Conservation (phyloP, 2,888 invertebrate species). For the Conops quadrifasciatus region DNA sequence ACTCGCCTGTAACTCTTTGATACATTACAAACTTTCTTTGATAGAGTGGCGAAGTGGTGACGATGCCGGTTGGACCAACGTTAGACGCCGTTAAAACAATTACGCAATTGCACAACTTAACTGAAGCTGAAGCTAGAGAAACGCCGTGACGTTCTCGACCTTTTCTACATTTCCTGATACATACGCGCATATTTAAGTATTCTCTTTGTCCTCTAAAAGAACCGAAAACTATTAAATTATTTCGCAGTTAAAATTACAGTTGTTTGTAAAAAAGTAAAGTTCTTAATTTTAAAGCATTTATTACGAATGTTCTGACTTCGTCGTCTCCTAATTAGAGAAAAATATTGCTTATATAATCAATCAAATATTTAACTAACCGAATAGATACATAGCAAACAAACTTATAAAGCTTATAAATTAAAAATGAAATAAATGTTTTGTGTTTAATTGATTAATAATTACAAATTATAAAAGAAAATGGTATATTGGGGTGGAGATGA, state of each 20-base stretch:
- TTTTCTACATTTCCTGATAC: too few relatives aligned
- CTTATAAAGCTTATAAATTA: slow-evolving; percentile 9
- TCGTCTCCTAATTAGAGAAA: slow-evolving; percentile 22
- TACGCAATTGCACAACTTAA: too few relatives aligned
- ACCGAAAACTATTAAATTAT: slow-evolving; percentile 1
- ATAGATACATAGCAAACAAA: slow-evolving; percentile 15
- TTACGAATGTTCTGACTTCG: slow-evolving; percentile 13
- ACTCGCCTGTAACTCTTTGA: too few relatives aligned
- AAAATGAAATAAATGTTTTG: slow-evolving; percentile 25
- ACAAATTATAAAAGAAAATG: too few relatives aligned
- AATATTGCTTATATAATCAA: slow-evolving; percentile 24
- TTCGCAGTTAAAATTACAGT: background rate
- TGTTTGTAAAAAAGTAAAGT: slow-evolving; percentile 18
- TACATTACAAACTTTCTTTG: too few relatives aligned
- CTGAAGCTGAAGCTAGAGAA: too few relatives aligned
- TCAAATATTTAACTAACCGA: slow-evolving; percentile 22
- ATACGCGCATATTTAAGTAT: too few relatives aligned
- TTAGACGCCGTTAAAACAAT: slow-evolving; percentile 69
- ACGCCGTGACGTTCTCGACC: too few relatives aligned
- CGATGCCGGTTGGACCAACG: slow-evolving; percentile 71
- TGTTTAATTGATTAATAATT: too few relatives aligned
- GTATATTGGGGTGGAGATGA: too few relatives aligned
- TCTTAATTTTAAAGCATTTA: slow-evolving; percentile 9
- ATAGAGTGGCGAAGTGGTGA: slow-evolving; percentile 67
- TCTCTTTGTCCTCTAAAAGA: too few relatives aligned